Evolutionary conservation across 2,888 invertebrate genomes (phyloP), one percentile per base, ranked within the genome.

Genomic region (Macaria notata): DNA sequence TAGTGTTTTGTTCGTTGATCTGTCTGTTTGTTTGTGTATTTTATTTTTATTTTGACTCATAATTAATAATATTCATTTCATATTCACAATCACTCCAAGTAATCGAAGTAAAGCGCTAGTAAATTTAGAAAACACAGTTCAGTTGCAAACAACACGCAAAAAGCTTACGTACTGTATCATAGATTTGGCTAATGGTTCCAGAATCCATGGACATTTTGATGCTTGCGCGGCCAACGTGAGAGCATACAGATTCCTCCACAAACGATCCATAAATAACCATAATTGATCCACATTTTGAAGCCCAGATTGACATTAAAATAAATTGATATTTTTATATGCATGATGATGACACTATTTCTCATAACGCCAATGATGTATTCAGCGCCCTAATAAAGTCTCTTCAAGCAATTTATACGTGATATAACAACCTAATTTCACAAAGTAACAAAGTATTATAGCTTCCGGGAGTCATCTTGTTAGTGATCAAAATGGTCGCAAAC

Each of bases 391-490:
- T 81, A 55, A 54, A 51, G 47, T 55, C 48, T 45, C 54, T 51
- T 58, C 59, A 48, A 54, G 47, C 58, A 79, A 81, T 79, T 81
- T 78, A 79, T 76, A 62, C 72, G 66, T 73, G 72, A 76, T 76
- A 80, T 76, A 83, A 79, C 76, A 78, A 59, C 54, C 54, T 76
- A 78, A 84, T 83, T 82, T 79, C 59, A 78, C 72, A 74, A 79
- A 75, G 76, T 75, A 80, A 81, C 78, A 79, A 74, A 82, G 79
- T 79, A 77, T 82, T 80, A 84, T 80, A 78, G 78, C 81, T 86
- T 87, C 86, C 85, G 78, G 81, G 81, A 81, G 79, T 80, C 77
- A 69, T 75, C 81, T 86, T 75, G 81, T 86, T 86, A 85, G 84
- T 79, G 82, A 84, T 84, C 79, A 81, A 83, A 61, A 84, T 84